Evolutionary conservation across 2,797 vertebrate genomes (phyloP).

Genomic region (Neostethus bicornis): DNA sequence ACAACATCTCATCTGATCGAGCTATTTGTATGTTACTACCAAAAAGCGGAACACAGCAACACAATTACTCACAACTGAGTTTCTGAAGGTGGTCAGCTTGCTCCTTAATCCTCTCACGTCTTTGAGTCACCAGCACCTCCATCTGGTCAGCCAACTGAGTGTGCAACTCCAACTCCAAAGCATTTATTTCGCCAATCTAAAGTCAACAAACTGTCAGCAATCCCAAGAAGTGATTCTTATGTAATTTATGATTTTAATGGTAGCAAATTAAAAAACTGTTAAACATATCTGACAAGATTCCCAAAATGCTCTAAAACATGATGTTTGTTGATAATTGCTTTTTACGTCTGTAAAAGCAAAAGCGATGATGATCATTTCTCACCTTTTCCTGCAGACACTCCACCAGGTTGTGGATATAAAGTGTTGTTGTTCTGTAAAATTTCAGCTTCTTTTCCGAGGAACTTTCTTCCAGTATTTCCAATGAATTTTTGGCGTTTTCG

Average conservation of each 20-base stretch:
- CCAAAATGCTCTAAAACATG: too few species aligned
- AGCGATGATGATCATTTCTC: conserved; percentile 1
- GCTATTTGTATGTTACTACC: background rate
- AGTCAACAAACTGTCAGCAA: background rate
- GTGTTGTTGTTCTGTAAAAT: conserved; percentile 88
- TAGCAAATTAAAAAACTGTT: too few species aligned
- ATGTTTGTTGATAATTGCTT: background rate
- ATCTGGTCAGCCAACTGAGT: conserved; percentile 81
- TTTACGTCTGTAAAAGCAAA: background rate
- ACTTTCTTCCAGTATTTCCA: conserved; percentile 83
- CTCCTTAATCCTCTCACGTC: conserved; percentile 80
- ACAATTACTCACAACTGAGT: conserved; percentile 79
- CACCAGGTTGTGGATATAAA: conserved; percentile 86
- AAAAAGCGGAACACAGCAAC: background rate
- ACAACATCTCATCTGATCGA: too few species aligned
- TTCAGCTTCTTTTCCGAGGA: conserved; percentile 80
- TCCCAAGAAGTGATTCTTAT: background rate
- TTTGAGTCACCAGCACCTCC: conserved; percentile 72
- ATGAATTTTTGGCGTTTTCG: conserved; percentile 77
- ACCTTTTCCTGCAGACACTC: conserved; percentile 95
- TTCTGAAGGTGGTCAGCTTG: conserved; percentile 84
- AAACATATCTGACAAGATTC: too few species aligned
- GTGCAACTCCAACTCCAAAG: conserved; percentile 85
- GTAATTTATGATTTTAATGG: background rate
- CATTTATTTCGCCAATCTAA: conserved; percentile 79